Conservation (phyloP, 2,797 vertebrate species). For the Octomys mimax region DNA sequence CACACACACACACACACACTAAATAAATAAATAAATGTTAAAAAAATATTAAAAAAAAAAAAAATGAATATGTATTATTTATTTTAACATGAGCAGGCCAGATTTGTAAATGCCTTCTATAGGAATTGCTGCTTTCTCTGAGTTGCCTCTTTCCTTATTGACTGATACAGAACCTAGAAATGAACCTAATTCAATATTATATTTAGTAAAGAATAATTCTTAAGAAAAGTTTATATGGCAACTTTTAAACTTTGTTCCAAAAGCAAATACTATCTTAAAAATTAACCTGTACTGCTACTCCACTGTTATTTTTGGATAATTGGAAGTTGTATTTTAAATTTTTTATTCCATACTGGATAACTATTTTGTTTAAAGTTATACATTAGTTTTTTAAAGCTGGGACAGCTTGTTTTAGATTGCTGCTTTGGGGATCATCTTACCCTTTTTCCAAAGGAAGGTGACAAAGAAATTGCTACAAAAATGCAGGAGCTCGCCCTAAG, state of each 20-base stretch:
- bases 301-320: not conserved
- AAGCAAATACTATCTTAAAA: constrained; percentile 50
- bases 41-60: too few relatives aligned
- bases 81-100: constrained; percentile 32
- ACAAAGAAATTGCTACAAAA: constrained; percentile 99
- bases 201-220: constrained; percentile 51
- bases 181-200: constrained; percentile 59
- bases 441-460: constrained; percentile 95
- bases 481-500: constrained; percentile 99
- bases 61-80: not conserved
- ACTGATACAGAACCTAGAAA: not conserved
- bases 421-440: constrained; percentile 86
- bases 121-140: constrained; percentile 32
- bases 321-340: constrained; percentile 17
- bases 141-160: not conserved
- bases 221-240: constrained; percentile 54
- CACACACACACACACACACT: too few relatives aligned
- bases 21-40: too few relatives aligned
- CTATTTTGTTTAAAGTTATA: constrained; percentile 57
- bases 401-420: constrained; percentile 82
- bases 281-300: not conserved
- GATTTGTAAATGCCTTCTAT: not conserved
- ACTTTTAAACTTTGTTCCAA: constrained; percentile 59
- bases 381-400: constrained; percentile 66
- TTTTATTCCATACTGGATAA: constrained; percentile 27